Evolutionary conservation across 2,797 vertebrate species (phyloP).

Genomic region (Falco cherrug): DNA sequence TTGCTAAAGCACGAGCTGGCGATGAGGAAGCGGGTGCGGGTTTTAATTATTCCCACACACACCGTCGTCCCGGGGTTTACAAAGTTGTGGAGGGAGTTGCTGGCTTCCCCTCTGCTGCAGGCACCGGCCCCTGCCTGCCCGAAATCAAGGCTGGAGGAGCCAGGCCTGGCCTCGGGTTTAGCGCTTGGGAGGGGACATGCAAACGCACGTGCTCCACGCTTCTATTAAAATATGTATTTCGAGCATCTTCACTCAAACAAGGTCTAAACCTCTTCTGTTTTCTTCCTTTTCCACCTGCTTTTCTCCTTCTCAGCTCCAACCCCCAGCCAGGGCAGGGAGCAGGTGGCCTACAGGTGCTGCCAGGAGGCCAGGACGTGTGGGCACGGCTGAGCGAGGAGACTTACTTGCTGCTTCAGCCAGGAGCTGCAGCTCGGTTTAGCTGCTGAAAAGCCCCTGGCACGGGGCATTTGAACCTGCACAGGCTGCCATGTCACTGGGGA

Average conservation of each 20-base stretch:
- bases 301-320: background rate
- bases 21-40: background rate
- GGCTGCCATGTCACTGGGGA: background rate
- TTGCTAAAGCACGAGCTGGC: background rate
- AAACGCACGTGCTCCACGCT: fast-evolving
- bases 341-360: background rate
- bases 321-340: background rate
- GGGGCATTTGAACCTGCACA: fast-evolving
- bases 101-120: background rate
- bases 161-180: background rate
- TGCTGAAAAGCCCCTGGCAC: background rate
- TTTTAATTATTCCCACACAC: too few relatives aligned
- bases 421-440: background rate
- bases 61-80: background rate
- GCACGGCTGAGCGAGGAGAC: too few relatives aligned
- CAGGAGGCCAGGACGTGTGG: background rate
- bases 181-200: background rate
- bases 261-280: background rate
- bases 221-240: background rate
- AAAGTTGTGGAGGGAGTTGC: background rate
- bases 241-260: background rate
- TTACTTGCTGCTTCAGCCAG: background rate
- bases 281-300: background rate
- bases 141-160: background rate
- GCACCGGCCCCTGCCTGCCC: background rate